Evolutionary conservation across 2,797 vertebrate genomes (phyloP).

Genomic region (Megaceryle alcyon): DNA sequence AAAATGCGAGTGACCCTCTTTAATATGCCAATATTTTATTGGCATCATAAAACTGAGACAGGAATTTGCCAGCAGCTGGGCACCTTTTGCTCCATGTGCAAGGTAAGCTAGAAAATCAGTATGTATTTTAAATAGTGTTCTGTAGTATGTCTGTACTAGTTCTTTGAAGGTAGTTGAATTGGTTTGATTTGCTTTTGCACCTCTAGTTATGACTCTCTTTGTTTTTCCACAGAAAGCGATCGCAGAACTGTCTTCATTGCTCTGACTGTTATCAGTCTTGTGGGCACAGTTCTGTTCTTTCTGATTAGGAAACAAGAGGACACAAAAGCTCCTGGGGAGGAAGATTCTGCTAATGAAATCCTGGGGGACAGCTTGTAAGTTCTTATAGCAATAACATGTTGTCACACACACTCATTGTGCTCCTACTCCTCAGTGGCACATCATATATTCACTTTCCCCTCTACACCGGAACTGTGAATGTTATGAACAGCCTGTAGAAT

Average conservation of each 20-base stretch:
- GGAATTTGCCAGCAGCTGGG: slow-evolving; percentile 5
- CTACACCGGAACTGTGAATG: not conserved
- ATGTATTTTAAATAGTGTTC: not conserved
- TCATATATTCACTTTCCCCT: not conserved
- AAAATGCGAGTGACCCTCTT: not conserved
- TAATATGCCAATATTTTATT: not conserved
- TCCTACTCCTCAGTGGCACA: fast-evolving
- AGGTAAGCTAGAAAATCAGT: not conserved
- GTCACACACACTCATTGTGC: not conserved
- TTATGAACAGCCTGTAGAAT: not conserved
- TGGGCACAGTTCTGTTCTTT: slow-evolving; percentile 96
- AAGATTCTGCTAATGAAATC: slow-evolving; percentile 73
- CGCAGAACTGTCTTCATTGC: slow-evolving; percentile 95
- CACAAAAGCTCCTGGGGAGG: slow-evolving; percentile 72
- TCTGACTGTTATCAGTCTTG: slow-evolving; percentile 94
- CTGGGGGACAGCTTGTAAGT: slow-evolving; percentile 75
- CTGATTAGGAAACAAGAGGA: slow-evolving; percentile 89
- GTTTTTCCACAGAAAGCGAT: slow-evolving; percentile 85
- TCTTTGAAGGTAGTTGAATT: not conserved
- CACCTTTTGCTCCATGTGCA: not conserved
- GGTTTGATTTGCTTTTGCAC: not conserved
- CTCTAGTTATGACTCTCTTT: not conserved
- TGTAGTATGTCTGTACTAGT: not conserved
- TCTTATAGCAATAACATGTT: not conserved
- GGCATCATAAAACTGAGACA: slow-evolving; percentile 33